Evolutionary conservation across 2,797 vertebrate genomes (phyloP), one percentile per base, ranked within the genome.

Genomic region (Furcifer pardalis): DNA sequence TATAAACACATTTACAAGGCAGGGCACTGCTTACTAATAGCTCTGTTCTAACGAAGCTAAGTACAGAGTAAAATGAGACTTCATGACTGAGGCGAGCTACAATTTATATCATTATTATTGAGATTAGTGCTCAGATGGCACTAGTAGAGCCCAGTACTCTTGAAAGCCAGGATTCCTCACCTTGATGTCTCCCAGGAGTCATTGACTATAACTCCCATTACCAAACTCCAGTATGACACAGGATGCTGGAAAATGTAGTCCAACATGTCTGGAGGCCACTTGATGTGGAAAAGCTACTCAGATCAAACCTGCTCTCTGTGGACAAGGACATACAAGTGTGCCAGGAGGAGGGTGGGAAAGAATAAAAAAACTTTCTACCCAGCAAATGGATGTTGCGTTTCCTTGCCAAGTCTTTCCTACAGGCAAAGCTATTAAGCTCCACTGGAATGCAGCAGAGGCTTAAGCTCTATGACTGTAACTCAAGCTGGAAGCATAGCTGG

Each of bases 311-410:
- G 81, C 32, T 0, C 0, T 35, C 65, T 69, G 9, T 1, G 0
- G 15, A 37, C 7, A 32, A 6, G 44, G 15, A 0, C 30, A 10
- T 68, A 60, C 37, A 30, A 75, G 44, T 52, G 76, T 0, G n/a
- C 46, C 56, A 19, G 30, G 25, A 0, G 2, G 62, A 76, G 62
- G 49, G 52, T 46, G 32, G 62, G 72, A 86, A 46, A 27, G 0
- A 8, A 46, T 82, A 79, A 8, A 23, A 63, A 65, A 69, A 52
- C 15, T 5, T 37, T 85, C 71, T n/a, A 40, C 37, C 37, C n/a
- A 42, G 63, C 23, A 60, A 56, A 35, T 40, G 62, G 63, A 6
- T 27, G 76, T 0, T 73, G 35, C 0, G 0, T 1, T 49, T 63
- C 87, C 2, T 72, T 52, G 86, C 87, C 85, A 81, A 42, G 46